Conservation (phyloP, 1,140 invertebrate genomes). For the Saxidomus purpurata region DNA sequence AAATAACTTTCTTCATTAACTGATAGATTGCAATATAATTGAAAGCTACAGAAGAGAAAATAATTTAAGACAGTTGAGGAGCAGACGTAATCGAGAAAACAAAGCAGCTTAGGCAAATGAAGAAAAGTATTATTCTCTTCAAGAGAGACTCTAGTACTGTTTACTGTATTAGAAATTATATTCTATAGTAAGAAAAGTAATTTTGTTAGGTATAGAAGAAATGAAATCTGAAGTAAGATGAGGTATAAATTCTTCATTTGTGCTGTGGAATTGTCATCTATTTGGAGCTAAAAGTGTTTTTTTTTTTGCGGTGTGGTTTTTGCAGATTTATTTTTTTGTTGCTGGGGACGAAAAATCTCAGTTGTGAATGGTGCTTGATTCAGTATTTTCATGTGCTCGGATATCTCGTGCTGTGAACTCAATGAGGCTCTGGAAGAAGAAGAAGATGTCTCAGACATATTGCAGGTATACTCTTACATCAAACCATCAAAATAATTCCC, state of each 20-base stretch:
- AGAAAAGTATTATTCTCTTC: too few relatives aligned
- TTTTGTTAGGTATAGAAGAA: too few relatives aligned
- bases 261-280: too few relatives aligned
- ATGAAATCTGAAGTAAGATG: too few relatives aligned
- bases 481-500: too few relatives aligned
- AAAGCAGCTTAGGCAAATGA: neutral
- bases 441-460: slow-evolving; percentile 54
- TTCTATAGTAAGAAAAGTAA: too few relatives aligned
- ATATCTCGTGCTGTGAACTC: slow-evolving; percentile 33
- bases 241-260: too few relatives aligned
- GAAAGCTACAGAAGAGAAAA: slow-evolving; percentile 11
- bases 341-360: neutral
- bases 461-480: slow-evolving; percentile 40
- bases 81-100: slow-evolving; percentile 1
- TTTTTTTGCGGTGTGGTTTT: neutral
- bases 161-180: too few relatives aligned
- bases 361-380: slow-evolving; percentile 10
- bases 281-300: too few relatives aligned
- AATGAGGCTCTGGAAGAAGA: slow-evolving; percentile 60
- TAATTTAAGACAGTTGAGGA: neutral
- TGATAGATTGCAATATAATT: neutral
- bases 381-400: slow-evolving; percentile 25
- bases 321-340: too few relatives aligned
- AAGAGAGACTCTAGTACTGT: too few relatives aligned
- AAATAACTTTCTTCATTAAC: neutral